phyloP scores from a whole-genome alignment of 2,113 vertebrate genomes.

The Ceyx cyanopectus region DNA sequence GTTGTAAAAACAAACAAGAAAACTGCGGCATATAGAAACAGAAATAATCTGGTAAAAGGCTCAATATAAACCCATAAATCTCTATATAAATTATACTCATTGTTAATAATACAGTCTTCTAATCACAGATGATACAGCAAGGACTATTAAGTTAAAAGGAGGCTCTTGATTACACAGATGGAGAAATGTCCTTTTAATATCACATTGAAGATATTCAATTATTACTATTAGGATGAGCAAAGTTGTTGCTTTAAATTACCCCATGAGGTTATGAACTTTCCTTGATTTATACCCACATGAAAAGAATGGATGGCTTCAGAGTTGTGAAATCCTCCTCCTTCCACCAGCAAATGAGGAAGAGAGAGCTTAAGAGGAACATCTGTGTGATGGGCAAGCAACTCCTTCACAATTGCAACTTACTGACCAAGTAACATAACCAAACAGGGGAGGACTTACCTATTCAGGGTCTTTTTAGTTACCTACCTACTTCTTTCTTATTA shows the following conservation, averaged over 20 bases:
- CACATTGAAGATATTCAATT: background rate
- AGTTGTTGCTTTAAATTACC: background rate
- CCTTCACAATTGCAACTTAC: background rate
- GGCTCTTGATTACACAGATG: background rate
- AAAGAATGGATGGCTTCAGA: background rate
- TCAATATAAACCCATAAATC: background rate
- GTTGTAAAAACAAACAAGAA: background rate
- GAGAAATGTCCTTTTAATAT: conserved; percentile 1
- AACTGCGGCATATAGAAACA: background rate
- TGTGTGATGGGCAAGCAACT: background rate
- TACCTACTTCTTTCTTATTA: background rate
- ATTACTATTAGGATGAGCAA: background rate
- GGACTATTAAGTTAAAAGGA: conserved; percentile 29
- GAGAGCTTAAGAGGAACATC: background rate
- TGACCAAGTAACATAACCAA: background rate
- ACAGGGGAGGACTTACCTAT: background rate
- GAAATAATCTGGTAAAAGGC: background rate
- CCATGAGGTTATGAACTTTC: background rate
- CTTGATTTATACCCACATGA: background rate
- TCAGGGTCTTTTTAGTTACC: background rate
- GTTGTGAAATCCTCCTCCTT: background rate
- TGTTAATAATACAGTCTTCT: background rate
- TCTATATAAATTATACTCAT: background rate
- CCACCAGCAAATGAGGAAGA: background rate
- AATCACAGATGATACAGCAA: background rate